Evolutionary conservation across 2,113 vertebrate genomes (phyloP), one percentile per base, ranked within the genome.

Genomic region (Candoia aspera): DNA sequence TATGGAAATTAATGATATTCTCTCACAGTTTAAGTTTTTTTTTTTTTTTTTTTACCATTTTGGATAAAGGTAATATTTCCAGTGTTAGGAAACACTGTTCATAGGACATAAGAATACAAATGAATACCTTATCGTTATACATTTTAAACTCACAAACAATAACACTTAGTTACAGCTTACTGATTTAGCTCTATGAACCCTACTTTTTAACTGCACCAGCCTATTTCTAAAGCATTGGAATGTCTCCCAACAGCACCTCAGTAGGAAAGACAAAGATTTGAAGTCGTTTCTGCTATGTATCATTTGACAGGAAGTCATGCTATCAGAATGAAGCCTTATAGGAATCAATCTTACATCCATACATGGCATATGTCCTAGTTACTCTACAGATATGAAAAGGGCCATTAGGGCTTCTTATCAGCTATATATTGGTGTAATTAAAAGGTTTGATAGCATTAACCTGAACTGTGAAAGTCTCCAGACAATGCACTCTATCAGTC

Each of bases 321-420:
- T 98, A 99, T 99, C 99, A 98, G 98, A 98, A 98, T 86, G 92
- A 98, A 98, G 98, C 97, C 95, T 86, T 97, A 97, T 93, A 98
- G 96, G 97, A 98, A 98, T 98, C 97, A 96, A 97, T 98, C 98
- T 97, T 97, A 95, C 95, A 96, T 91, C 97, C 97, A 97, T 97
- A 97, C 97, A 97, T 97, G 97, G 97, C 97, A 93, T 95, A 97
- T 57, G 33, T 97, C 96, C 97, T 97, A 97, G 97, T 97, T 98
- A 96, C 97, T 95, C 93, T 92, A 95, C 96, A 98, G 98, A 99
- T 99, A 99, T 96, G 98, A 98, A 98, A 86, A 98, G 97, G 97
- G 97, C 98, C 98, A 99, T 99, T 99, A 99, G 97, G 97, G 97
- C 96, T 96, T 96, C 97, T 99, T 99, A 99, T 99, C 99, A 97